Percentiles rank a stretch among this genome's conserved stretches.
phyloP scores from a whole-genome alignment of 30 jellyfish, hydroid and myxozoan genomes.

The Phacellophora camtschatica region DNA sequence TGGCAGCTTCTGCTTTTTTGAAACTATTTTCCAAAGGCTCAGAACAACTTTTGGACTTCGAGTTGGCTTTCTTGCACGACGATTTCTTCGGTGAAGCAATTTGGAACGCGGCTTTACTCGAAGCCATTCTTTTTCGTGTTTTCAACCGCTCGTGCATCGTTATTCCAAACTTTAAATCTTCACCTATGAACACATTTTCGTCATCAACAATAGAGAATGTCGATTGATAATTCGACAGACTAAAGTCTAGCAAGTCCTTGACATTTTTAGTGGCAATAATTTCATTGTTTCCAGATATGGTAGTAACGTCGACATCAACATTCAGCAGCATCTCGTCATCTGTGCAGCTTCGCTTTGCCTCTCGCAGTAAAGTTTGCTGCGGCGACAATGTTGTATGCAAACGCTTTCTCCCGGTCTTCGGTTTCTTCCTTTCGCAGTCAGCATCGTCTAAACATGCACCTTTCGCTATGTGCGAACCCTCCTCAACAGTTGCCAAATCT shows the following conservation, averaged over 20 bases:
- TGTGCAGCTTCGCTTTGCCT: background rate
- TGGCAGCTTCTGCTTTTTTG: background rate
- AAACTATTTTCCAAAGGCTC: background rate
- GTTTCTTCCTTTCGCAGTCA: background rate
- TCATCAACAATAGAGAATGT: background rate
- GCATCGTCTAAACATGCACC: background rate
- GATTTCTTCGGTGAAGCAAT: background rate
- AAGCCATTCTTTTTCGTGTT: slow-evolving; percentile 21
- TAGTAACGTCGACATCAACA: background rate
- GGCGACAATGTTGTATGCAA: background rate
- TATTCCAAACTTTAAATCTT: slow-evolving; percentile 17
- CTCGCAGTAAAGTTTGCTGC: background rate
- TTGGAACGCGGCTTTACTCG: background rate
- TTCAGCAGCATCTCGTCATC: background rate
- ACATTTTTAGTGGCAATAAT: background rate
- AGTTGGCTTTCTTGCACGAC: background rate
- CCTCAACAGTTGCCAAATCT: background rate
- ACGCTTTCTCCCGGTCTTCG: background rate
- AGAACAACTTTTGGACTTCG: background rate
- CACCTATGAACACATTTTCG: background rate
- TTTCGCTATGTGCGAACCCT: background rate
- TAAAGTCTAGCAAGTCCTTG: background rate
- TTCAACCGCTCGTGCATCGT: slow-evolving; percentile 52
- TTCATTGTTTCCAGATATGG: background rate
- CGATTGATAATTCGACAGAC: background rate